A percentile compares a stretch with the other conserved stretches of the same genome.
phyloP scores from a whole-genome alignment of 2,888 invertebrate species.

The Bedellia somnulentella region DNA sequence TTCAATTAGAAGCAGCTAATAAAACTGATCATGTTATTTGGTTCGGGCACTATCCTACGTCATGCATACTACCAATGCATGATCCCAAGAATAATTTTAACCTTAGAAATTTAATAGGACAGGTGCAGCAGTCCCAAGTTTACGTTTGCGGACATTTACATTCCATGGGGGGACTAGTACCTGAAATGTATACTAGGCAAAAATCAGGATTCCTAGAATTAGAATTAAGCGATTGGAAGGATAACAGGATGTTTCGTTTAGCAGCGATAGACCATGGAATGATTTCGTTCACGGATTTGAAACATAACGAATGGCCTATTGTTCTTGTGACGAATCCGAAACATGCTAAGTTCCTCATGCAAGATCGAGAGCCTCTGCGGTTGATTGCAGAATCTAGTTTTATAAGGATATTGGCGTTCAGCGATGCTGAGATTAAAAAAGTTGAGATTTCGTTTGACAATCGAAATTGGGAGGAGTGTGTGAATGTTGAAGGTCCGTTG shows the following conservation, averaged over 20 bases:
- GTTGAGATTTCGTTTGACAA: conserved; percentile 72
- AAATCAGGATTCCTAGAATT: conserved; percentile 81
- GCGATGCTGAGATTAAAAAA: conserved; percentile 62
- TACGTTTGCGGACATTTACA: conserved; percentile 93
- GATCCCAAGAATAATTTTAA: conserved; percentile 44
- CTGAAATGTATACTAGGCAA: conserved; percentile 85
- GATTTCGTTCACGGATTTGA: conserved; percentile 81
- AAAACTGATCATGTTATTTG: conserved; percentile 45
- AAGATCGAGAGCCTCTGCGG: conserved; percentile 71
- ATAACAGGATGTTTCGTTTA: conserved; percentile 81
- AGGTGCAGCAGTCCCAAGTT: conserved; percentile 64
- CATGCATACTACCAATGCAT: conserved; percentile 71
- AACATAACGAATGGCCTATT: conserved; percentile 78
- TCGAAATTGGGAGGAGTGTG: conserved; percentile 65
- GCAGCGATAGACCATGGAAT: conserved; percentile 88
- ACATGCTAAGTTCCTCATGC: conserved; percentile 72
- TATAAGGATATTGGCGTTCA: conserved; percentile 81
- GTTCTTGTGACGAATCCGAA: conserved; percentile 90
- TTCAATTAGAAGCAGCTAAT: conserved; percentile 56
- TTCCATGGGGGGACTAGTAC: conserved; percentile 75
- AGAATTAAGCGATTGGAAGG: conserved; percentile 92
- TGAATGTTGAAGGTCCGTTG: conserved; percentile 66
- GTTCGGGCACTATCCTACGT: conserved; percentile 93
- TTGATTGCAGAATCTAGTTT: conserved; percentile 72
- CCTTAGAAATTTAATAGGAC: conserved; percentile 61